Evolutionary conservation across 1,140 invertebrate genomes (phyloP).

Genomic region (Drosophila insularis): DNA sequence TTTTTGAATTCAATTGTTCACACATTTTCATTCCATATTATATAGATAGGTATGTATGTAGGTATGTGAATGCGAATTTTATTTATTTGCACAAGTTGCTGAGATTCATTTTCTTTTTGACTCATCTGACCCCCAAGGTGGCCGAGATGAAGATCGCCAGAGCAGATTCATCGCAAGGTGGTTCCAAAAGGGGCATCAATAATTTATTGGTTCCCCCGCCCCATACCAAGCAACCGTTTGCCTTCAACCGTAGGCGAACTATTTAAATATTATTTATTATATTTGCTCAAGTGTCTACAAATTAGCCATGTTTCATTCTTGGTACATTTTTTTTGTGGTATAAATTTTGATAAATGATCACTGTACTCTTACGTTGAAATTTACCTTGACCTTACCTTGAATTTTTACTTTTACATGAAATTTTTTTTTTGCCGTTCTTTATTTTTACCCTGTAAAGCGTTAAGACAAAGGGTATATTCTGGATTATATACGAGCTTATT

Average conservation of each 20-base stretch:
- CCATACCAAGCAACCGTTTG: conserved; percentile 13
- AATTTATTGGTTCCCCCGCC: conserved; percentile 25
- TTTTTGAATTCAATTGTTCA: conserved; percentile 37
- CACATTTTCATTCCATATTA: background rate
- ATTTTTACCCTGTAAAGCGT: conserved; percentile 15
- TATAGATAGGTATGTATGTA: conserved; percentile 18
- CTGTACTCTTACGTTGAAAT: conserved; percentile 47
- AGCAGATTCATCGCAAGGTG: conserved; percentile 14
- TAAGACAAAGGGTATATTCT: background rate
- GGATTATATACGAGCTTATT: too few species aligned
- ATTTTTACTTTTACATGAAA: conserved; percentile 56
- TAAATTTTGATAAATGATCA: conserved; percentile 56
- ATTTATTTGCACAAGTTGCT: conserved; percentile 32
- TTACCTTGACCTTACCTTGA: conserved; percentile 74
- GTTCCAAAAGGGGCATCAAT: conserved; percentile 32
- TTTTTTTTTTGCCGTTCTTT: conserved; percentile 41
- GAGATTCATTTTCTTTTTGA: conserved; percentile 6
- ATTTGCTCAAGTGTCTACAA: conserved; percentile 11
- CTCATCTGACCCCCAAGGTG: conserved; percentile 41
- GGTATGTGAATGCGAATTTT: background rate
- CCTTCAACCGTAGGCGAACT: conserved; percentile 24
- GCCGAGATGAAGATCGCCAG: conserved; percentile 6
- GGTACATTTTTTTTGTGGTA: conserved; percentile 23
- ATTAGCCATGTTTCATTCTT: conserved; percentile 34
- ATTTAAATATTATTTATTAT: conserved; percentile 49